Base-by-base conservation (phyloP, 2,888 invertebrate genomes). In the Macropis europaea region DNA sequence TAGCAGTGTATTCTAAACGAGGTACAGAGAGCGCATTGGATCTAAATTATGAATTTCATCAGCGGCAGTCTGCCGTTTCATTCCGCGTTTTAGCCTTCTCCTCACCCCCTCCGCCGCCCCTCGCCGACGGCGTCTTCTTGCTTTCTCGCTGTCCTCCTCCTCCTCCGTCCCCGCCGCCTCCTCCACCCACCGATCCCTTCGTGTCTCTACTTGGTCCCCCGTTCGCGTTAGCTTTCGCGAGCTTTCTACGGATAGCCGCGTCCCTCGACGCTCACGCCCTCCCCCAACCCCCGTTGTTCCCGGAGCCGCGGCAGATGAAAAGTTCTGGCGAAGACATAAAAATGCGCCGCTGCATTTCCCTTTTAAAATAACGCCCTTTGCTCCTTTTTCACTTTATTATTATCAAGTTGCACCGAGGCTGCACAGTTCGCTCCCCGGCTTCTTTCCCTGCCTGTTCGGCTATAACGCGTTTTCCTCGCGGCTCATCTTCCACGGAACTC, bases 11-110 rank as follows among this genome's bases (percentile, higher is more conserved):
- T 90, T 89, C 89, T 88, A 89, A 90, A 90, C 90, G 89, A 90
- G 90, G 86, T 89, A 89, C 87, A 82, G 86, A 83, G 86, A 86
- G 86, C 88, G 89, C 90, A 90, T 89, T 90, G 89, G 89, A 89
- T 89, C 90, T 90, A 90, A 90, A 90, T 90, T 90, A 90, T 90
- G 90, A 90, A 90, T 90, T 90, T 90, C 90, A 90, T 90, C 90
- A 90, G 89, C 89, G 85, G 87, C 88, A 89, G 88, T 88, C 88
- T 87, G 88, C 88, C 88, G 88, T 89, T 89, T 89, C 89, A 89
- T 89, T 89, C 86, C 87, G 83, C 87, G 84, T 86, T 86, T 87
- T 85, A 86, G 83, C 71, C 76, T 73, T 62, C 53, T 28, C 40
- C 54, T 45, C 70, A 7, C 45, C 36, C 61, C 30, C 38, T 24